A percentile compares a stretch with the other conserved stretches of the same genome.
These are phyloP conservation scores for Platalea minor DNA, from an alignment of 2,797 vertebrate species.

Conservation along the genomic window DNA sequence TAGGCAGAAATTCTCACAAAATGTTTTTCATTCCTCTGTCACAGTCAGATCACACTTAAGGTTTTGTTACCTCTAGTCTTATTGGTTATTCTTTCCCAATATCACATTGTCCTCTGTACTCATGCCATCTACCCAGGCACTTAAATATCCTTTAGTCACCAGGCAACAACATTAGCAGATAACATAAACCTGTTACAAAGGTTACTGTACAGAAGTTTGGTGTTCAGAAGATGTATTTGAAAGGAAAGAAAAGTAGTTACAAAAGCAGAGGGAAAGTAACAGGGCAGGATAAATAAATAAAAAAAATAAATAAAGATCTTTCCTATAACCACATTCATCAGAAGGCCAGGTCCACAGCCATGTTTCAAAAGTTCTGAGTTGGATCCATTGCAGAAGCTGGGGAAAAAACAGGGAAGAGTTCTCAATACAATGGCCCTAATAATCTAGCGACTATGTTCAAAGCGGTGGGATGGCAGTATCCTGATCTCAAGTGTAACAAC, in stretches of 20 bases:
- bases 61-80: neutral
- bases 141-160: conserved; percentile 14
- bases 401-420: neutral
- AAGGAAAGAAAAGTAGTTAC: neutral
- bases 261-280: neutral
- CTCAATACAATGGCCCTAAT: neutral
- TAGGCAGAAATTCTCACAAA: neutral
- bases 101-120: neutral
- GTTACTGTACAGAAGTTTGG: neutral
- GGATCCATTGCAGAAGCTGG: neutral
- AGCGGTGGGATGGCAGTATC: neutral
- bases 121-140: neutral
- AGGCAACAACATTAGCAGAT: neutral
- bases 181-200: neutral
- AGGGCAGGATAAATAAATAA: neutral
- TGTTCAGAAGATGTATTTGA: neutral
- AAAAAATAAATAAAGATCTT: neutral
- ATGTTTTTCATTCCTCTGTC: neutral
- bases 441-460: neutral
- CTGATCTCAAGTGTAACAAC: neutral
- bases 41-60: neutral
- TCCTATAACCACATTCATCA: neutral
- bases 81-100: neutral
- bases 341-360: accelerated
- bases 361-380: neutral